Evolutionary conservation across 2,797 vertebrate genomes (phyloP).

Genomic region (Lithobates sylvaticus): DNA sequence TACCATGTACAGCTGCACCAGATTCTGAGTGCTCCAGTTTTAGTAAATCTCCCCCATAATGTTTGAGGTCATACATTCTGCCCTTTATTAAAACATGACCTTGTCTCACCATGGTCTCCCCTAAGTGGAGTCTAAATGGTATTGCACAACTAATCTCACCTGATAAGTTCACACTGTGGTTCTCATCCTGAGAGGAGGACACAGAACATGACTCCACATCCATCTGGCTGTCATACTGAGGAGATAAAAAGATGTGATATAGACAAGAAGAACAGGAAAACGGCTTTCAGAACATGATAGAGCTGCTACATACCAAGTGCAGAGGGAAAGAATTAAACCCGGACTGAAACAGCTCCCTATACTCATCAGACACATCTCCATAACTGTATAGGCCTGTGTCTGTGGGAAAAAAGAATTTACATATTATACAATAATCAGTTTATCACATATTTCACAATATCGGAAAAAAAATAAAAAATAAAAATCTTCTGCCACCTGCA

Average conservation of each 20-base stretch:
- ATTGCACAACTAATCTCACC: constrained; percentile 17
- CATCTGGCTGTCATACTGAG: constrained; percentile 39
- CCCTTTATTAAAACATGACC: no score
- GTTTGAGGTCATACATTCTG: no score
- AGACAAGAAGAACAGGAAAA: neutral
- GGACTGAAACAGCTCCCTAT: constrained; percentile 13
- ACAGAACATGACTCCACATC: constrained; percentile 39
- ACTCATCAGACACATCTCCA: constrained; percentile 43
- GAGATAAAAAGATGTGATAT: neutral
- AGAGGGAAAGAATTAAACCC: constrained; percentile 28
- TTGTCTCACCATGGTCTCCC: neutral
- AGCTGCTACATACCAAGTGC: constrained; percentile 32
- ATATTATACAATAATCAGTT: neutral
- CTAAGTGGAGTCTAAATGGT: neutral
- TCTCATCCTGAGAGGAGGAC: constrained; percentile 42
- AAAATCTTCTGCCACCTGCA: no score
- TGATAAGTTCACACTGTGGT: constrained; percentile 42
- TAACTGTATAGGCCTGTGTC: constrained; percentile 49
- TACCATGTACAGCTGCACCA: no score
- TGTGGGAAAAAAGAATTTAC: neutral
- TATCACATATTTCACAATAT: no score
- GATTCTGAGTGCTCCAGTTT: no score
- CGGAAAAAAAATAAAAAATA: no score
- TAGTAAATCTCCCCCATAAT: no score
- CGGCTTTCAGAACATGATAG: neutral